A percentile compares a stretch with the other conserved stretches of the same genome.
These are phyloP conservation scores for Trididemnum clinides DNA, from an alignment of 23 tunicate genomes.

Conservation along the genomic window DNA sequence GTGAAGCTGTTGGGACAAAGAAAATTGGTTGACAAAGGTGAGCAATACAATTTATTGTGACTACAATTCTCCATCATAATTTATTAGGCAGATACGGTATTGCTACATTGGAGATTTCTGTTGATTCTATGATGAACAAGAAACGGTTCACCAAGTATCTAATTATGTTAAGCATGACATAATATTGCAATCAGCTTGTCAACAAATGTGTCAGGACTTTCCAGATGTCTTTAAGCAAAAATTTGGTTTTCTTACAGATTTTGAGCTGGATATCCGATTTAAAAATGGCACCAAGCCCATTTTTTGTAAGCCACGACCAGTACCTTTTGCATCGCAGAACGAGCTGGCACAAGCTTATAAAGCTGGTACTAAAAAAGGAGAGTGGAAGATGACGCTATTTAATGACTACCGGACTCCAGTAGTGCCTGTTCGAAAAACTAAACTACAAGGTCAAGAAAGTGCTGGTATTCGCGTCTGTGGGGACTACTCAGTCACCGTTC, in stretches of 20 bases:
- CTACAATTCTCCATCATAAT: slow-evolving; percentile 19
- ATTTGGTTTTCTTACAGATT: slow-evolving; percentile 19
- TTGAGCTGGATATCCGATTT: slow-evolving; percentile 37
- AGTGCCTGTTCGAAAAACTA: slow-evolving; percentile 6
- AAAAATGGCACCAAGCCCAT: slow-evolving; percentile 16
- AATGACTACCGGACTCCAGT: slow-evolving; percentile 37
- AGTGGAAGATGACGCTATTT: slow-evolving; percentile 33
- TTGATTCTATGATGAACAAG: slow-evolving; percentile 16
- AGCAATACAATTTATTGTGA: slow-evolving; percentile 6
- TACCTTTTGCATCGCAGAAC: slow-evolving; percentile 38
- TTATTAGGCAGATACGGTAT: slow-evolving; percentile 29
- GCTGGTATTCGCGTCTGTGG: slow-evolving; percentile 23
- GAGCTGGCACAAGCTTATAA: slow-evolving; percentile 23
- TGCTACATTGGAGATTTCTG: slow-evolving; percentile 6
- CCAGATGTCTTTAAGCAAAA: slow-evolving; percentile 32
- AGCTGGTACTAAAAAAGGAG: slow-evolving; percentile 15
- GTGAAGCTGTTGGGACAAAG: not conserved
- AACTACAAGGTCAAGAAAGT: not conserved
- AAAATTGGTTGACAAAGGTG: not conserved
- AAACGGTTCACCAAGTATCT: not conserved
- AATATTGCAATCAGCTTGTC: not conserved
- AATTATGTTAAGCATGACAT: not conserved
- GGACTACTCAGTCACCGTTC: slow-evolving; percentile 39
- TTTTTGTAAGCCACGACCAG: slow-evolving; percentile 41
- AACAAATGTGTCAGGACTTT: slow-evolving; percentile 19